A percentile compares a stretch with the other conserved stretches of the same genome.
These are phyloP conservation scores for Naja naja DNA, from an alignment of 2,113 vertebrate genomes.

Conservation along the genomic window DNA sequence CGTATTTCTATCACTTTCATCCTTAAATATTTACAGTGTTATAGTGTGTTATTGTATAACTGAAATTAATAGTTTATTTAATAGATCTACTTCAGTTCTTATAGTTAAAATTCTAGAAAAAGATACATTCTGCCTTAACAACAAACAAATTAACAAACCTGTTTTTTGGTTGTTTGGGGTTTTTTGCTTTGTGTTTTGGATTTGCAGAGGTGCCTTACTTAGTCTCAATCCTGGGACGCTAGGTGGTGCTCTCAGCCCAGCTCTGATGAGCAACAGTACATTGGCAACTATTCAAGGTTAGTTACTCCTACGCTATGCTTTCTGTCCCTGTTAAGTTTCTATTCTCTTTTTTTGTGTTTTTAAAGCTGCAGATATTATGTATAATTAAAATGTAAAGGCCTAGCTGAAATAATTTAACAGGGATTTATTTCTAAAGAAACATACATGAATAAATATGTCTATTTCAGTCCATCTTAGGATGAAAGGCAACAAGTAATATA, in stretches of 20 bases:
- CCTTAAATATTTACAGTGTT: neutral
- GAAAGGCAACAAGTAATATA: neutral
- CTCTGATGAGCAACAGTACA: slow-evolving; percentile 97
- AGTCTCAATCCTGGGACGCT: slow-evolving; percentile 91
- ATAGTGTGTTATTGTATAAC: neutral
- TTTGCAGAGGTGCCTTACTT: slow-evolving; percentile 89
- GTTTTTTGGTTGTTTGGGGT: neutral
- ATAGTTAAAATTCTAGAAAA: neutral
- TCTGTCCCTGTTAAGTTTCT: neutral
- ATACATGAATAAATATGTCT: neutral
- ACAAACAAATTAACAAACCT: neutral
- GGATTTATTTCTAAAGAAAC: neutral
- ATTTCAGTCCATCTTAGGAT: neutral
- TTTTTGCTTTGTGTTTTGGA: slow-evolving; percentile 39
- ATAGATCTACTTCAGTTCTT: neutral
- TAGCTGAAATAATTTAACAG: neutral
- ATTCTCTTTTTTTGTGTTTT: neutral
- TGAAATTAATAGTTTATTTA: neutral
- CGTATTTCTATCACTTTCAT: neutral
- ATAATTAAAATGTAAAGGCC: neutral
- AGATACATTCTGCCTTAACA: neutral
- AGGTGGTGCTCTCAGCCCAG: slow-evolving; percentile 87
- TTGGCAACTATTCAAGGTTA: slow-evolving; percentile 98
- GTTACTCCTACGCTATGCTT: slow-evolving; percentile 45
- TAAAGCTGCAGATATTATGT: neutral